Conservation (phyloP, 2,797 vertebrate genomes). For the Ibycter americanus region DNA sequence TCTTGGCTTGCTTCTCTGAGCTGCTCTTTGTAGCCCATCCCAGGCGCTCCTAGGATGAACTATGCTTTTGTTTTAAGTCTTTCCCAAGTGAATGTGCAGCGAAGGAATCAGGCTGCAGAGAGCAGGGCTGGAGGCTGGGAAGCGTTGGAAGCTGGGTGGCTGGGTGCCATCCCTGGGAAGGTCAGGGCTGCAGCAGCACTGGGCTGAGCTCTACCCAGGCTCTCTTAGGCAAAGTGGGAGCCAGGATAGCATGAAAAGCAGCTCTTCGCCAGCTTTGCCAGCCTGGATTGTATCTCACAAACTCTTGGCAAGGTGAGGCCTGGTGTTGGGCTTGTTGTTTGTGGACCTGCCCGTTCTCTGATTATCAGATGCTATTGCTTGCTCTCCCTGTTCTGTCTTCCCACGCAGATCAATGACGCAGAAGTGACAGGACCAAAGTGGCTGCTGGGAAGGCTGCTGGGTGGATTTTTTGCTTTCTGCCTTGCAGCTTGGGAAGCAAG, state of each 20-base stretch:
- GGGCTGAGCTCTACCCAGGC: not conserved
- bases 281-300: not conserved
- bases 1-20: not conserved
- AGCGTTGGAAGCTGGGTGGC: not conserved
- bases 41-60: not conserved
- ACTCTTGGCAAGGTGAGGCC: not conserved
- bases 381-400: not conserved
- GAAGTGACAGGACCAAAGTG: not conserved
- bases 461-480: not conserved
- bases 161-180: accelerated
- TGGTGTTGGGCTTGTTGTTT: not conserved
- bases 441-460: not conserved
- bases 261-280: not conserved
- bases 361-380: not conserved
- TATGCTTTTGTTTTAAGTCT: not conserved
- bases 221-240: not conserved
- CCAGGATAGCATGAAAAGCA: not conserved
- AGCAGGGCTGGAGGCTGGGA: not conserved
- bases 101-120: not conserved
- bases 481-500: not conserved
- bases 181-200: not conserved
- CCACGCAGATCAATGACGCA: not conserved
- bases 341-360: not conserved
- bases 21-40: not conserved
- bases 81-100: not conserved